Percentiles rank a stretch among this genome's conserved stretches.
Evolutionary conservation across 2,888 invertebrate genomes (phyloP).

Genomic region (Macrosiphum euphorbiae): DNA sequence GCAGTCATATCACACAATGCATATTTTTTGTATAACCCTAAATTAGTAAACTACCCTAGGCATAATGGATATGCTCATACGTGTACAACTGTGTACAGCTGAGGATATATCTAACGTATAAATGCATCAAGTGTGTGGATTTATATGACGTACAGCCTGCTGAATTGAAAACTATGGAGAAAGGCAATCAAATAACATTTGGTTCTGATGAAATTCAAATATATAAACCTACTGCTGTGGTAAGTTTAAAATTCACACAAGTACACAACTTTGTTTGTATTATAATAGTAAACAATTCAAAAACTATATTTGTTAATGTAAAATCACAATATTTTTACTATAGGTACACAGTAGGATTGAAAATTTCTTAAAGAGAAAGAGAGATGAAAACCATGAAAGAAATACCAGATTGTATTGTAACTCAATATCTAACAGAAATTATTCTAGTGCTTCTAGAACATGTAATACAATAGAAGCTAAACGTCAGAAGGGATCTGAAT

Average conservation of each 20-base stretch:
- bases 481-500: conserved; percentile 38
- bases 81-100: not conserved
- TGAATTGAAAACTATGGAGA: conserved; percentile 3
- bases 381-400: conserved; percentile 34
- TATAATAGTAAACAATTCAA: not conserved
- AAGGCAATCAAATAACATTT: not conserved
- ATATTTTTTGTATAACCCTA: not conserved
- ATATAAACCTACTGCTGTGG: not conserved
- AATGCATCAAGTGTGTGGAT: not conserved
- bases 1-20: not conserved
- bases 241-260: not conserved
- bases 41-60: not conserved
- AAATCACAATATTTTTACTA: not conserved
- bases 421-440: not conserved
- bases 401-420: conserved; percentile 31
- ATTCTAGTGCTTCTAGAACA: conserved; percentile 28
- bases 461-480: conserved; percentile 15
- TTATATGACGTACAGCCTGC: not conserved
- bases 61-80: not conserved
- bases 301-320: not conserved
- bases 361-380: conserved; percentile 40
- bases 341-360: conserved; percentile 27
- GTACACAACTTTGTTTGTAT: not conserved
- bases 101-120: not conserved
- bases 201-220: conserved; percentile 46